A percentile compares a stretch with the other conserved stretches of the same genome.
These are phyloP conservation scores for Hipparchia sbordonii DNA, from an alignment of 2,888 invertebrate species.

Conservation along the genomic window DNA sequence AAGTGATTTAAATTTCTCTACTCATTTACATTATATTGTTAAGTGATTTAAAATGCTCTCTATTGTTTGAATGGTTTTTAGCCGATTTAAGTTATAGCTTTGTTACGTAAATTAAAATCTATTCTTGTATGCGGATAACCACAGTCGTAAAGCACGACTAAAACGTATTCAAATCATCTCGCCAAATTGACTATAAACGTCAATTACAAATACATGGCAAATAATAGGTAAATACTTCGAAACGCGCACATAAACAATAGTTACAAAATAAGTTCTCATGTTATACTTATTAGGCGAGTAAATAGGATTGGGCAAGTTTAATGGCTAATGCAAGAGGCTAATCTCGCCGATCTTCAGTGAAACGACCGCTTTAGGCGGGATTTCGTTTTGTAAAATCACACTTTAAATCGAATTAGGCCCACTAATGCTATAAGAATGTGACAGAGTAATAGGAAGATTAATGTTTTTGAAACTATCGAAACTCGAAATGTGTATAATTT, in stretches of 20 bases:
- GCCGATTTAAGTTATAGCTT: not conserved
- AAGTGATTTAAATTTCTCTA: too few relatives aligned
- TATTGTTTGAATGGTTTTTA: not conserved
- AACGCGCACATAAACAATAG: conserved; percentile 41
- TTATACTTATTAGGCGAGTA: conserved; percentile 39
- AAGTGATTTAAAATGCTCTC: too few relatives aligned
- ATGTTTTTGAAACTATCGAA: conserved; percentile 9
- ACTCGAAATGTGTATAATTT: not conserved
- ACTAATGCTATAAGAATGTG: conserved; percentile 10
- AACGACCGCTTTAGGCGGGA: conserved; percentile 40
- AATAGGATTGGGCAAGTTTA: conserved; percentile 32
- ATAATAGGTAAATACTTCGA: conserved; percentile 9
- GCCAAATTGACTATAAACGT: conserved; percentile 29
- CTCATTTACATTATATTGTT: too few relatives aligned
- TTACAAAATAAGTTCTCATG: conserved; percentile 45
- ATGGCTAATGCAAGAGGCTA: conserved; percentile 34
- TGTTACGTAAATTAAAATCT: conserved; percentile 15
- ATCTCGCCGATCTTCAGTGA: conserved; percentile 40
- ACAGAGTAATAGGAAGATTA: conserved; percentile 9
- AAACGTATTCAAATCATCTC: conserved; percentile 23
- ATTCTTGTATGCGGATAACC: conserved; percentile 11
- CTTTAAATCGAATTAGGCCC: conserved; percentile 23
- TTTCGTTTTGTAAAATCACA: conserved; percentile 32
- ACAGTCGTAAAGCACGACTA: conserved; percentile 11
- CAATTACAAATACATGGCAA: conserved; percentile 24